Base-by-base conservation (phyloP, 2,888 invertebrate species). In the Lapara coniferarum region DNA sequence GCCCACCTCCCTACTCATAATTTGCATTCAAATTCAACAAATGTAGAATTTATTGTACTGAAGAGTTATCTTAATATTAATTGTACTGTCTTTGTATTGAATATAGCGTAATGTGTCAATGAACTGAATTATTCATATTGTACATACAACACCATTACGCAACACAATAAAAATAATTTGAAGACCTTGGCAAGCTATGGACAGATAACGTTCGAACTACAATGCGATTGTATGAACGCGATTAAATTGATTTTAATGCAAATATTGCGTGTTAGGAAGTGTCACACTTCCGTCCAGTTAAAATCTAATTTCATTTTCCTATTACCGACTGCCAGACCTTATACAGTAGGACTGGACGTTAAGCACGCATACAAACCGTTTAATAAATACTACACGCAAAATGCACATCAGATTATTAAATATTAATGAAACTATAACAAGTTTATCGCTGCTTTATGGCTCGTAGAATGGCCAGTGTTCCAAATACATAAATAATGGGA, bases 201-300 rank as follows among this genome's bases (percentile, higher is more conserved):
- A 19, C 4, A 19, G 55, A 19, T 6, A 14, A 52, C 52, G 52
- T 16, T 8, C 16, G 16, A 8, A 16, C 53, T 16, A 16, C 53
- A 53, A n/a, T 8, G 16, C 4, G n/a, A 53, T 16, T 2, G 16
- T 53, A 53, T 8, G 16, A 53, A 16, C 16, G 7, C 16, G 16
- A 46, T n/a, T 59, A 46, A 59, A 46, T 46, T 16, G 16, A 46
- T 59, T 37, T 37, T 46, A 12, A 49, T n/a, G 12, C 49, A 58
- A 37, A 55, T 16, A 63, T 70, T 25, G 67, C 70, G 67, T 68
- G 63, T 30, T 46, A 37, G 70, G 63, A 70, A 68, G 49, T 56
- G 55, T 55, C 53, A 69, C 63, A 72, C 71, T 73, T 73, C 73
- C 49, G 63, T 63, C 19, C 16, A 63, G 16, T 19, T 49, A 12